Percentiles rank a stretch among this genome's conserved stretches.
Evolutionary conservation across 2,113 vertebrate species (phyloP).

Genomic region (Cisticola juncidis): DNA sequence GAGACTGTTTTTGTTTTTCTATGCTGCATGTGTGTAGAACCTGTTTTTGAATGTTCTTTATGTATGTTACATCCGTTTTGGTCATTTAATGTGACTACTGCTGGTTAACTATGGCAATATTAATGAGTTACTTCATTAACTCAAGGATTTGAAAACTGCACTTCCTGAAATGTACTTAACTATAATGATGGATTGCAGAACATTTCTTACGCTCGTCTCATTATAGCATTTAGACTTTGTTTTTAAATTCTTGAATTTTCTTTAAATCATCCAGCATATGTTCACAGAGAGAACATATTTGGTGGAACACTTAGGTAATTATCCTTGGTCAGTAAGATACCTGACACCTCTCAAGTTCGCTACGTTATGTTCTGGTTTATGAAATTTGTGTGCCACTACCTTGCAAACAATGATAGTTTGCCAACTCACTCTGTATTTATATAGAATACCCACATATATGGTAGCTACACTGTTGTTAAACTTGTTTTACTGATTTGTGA

Average conservation of each 20-base stretch:
- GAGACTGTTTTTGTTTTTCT: constrained; percentile 30
- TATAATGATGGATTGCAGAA: constrained; percentile 52
- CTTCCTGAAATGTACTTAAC: constrained; percentile 57
- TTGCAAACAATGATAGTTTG: constrained; percentile 36
- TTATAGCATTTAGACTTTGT: background rate
- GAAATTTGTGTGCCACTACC: constrained; percentile 8
- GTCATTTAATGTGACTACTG: constrained; percentile 19
- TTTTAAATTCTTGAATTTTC: background rate
- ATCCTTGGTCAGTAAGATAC: background rate
- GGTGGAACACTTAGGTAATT: background rate
- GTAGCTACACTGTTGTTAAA: constrained; percentile 71
- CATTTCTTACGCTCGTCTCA: background rate
- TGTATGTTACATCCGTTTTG: constrained; percentile 42
- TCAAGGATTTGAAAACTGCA: constrained; percentile 43
- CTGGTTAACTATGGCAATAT: constrained; percentile 1
- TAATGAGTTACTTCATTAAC: background rate
- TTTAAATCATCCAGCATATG: background rate
- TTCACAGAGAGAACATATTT: background rate
- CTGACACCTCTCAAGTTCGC: background rate
- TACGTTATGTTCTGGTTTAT: background rate
- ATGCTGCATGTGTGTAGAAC: constrained; percentile 61
- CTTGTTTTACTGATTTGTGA: constrained; percentile 49
- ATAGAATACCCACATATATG: constrained; percentile 34
- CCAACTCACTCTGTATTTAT: constrained; percentile 50
- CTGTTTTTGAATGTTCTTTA: constrained; percentile 46